These are phyloP conservation scores for Zapus hudsonius DNA, from an alignment of 2,113 vertebrate species.

Conservation along the genomic window DNA sequence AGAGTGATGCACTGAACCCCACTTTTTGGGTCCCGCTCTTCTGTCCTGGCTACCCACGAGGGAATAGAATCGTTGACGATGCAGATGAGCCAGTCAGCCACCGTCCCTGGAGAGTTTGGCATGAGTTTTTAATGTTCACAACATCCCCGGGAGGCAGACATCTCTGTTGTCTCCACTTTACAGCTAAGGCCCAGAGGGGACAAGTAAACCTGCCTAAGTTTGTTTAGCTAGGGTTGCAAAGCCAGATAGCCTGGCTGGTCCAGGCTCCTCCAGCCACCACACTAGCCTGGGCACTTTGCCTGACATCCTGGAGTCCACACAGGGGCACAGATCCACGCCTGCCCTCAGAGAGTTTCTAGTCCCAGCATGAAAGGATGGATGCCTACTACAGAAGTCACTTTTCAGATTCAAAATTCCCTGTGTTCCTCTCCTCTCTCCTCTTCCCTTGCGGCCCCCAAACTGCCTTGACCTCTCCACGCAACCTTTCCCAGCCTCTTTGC, in stretches of 20 bases:
- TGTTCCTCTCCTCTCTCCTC: not conserved
- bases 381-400: not conserved
- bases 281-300: not conserved
- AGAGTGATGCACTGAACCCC: not conserved
- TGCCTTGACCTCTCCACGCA: not conserved
- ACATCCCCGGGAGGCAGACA: not conserved
- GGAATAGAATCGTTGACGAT: rapidly evolving
- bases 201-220: not conserved
- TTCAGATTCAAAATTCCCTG: not conserved
- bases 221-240: not conserved
- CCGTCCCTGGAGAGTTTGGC: not conserved
- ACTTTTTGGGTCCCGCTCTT: rapidly evolving
- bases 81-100: not conserved
- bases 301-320: not conserved
- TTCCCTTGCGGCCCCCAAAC: not conserved
- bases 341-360: not conserved
- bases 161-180: not conserved
- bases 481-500: not conserved
- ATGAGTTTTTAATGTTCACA: not conserved
- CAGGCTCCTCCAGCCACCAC: rapidly evolving
- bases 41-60: not conserved
- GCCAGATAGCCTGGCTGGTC: not conserved
- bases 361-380: not conserved
- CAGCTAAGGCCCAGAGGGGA: not conserved
- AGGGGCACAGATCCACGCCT: not conserved